These are phyloP conservation scores for Lagodon rhomboides DNA, from an alignment of 2,797 vertebrate species.

Conservation along the genomic window DNA sequence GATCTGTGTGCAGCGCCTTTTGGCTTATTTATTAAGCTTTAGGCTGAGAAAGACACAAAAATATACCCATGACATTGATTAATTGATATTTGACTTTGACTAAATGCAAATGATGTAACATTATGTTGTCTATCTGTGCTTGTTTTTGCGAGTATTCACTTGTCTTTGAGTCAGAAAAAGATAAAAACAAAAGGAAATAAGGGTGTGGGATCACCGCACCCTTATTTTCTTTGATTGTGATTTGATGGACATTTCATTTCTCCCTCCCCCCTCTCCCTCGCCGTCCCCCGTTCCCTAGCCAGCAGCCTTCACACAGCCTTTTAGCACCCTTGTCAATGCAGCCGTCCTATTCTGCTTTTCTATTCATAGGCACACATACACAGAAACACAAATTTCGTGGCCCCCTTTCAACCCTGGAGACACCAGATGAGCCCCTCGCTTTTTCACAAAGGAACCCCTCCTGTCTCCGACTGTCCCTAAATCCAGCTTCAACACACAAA, in stretches of 20 bases:
- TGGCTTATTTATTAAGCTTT: constrained; percentile 9
- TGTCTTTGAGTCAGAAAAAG: constrained; percentile 2
- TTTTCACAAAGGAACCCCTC: constrained; percentile 87
- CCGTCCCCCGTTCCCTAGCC: constrained; percentile 79
- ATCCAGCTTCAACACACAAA: constrained; percentile 83
- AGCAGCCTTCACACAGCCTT: constrained; percentile 90
- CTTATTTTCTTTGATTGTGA: constrained; percentile 67
- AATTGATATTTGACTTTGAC: too few species aligned
- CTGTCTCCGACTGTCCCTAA: constrained; percentile 77
- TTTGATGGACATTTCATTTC: constrained; percentile 79
- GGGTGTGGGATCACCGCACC: background rate
- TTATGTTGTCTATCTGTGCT: background rate
- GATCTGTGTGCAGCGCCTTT: background rate
- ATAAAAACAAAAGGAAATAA: background rate
- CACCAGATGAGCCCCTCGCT: constrained; percentile 87
- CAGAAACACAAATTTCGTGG: constrained; percentile 69
- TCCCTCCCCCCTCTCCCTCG: constrained; percentile 38
- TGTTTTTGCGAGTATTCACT: background rate
- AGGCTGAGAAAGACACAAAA: background rate
- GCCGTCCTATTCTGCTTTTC: constrained; percentile 75
- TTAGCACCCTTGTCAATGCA: constrained; percentile 93
- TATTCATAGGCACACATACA: constrained; percentile 73
- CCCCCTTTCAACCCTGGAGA: constrained; percentile 88
- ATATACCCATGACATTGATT: background rate
- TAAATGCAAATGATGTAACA: background rate